Evolutionary conservation across 2,113 vertebrate genomes (phyloP).

Genomic region (Varanus salvator): DNA sequence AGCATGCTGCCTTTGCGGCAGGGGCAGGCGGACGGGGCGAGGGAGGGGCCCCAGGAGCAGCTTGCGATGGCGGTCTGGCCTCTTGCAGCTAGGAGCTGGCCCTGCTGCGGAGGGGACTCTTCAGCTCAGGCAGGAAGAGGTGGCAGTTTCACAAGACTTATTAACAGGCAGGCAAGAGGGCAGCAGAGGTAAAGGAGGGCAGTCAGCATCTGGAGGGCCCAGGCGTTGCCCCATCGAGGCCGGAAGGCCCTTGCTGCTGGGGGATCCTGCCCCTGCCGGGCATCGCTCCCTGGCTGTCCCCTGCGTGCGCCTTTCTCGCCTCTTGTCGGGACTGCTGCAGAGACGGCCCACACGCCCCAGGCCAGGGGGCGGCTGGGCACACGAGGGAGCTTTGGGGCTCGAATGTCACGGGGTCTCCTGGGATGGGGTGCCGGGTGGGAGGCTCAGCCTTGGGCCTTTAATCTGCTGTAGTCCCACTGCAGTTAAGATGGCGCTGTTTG

Average conservation of each 20-base stretch:
- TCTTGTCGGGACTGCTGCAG: too few species aligned
- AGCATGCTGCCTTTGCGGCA: fast-evolving
- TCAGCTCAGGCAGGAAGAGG: slow-evolving; percentile 34
- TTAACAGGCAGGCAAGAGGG: slow-evolving; percentile 37
- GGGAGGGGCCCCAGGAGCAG: neutral
- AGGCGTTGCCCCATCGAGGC: too few species aligned
- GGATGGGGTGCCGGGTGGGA: neutral
- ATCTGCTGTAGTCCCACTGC: neutral
- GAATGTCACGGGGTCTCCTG: too few species aligned
- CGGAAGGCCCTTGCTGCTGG: too few species aligned
- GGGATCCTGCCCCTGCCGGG: neutral
- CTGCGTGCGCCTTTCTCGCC: neutral
- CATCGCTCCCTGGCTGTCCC: neutral
- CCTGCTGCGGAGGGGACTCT: neutral
- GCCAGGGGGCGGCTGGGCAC: too few species aligned
- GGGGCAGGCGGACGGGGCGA: neutral
- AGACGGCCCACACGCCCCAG: too few species aligned
- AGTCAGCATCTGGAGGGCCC: too few species aligned
- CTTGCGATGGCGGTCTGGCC: neutral
- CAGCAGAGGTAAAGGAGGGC: slow-evolving; percentile 10
- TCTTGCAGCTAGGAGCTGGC: slow-evolving; percentile 32
- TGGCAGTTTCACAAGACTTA: neutral
- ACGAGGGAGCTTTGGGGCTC: too few species aligned
- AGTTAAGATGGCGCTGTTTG: neutral
- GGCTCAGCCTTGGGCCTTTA: neutral